A percentile compares a stretch with the other conserved stretches of the same genome.
These are phyloP conservation scores for Drosophila monieri DNA, from an alignment of 2,888 invertebrate species.

Conservation along the genomic window DNA sequence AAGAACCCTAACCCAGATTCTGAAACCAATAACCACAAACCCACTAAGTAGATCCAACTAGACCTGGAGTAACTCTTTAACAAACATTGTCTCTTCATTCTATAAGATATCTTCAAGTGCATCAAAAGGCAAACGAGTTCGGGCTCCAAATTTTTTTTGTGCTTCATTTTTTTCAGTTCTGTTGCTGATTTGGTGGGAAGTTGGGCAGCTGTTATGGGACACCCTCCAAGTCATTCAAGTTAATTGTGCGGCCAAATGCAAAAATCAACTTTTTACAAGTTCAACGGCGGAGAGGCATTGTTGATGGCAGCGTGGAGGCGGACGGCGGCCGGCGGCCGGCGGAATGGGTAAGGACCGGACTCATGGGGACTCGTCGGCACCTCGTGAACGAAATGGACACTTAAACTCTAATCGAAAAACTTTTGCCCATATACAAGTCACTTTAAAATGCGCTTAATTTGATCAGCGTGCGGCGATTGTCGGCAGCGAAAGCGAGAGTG, in stretches of 20 bases:
- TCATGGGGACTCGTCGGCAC: conserved; percentile 60
- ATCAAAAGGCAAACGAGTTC: conserved; percentile 28
- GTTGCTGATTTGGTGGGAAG: conserved; percentile 53
- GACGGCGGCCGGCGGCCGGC: background rate
- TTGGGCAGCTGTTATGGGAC: conserved; percentile 63
- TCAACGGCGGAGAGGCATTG: conserved; percentile 34
- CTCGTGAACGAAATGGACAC: conserved; percentile 75
- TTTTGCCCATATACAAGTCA: conserved; percentile 77
- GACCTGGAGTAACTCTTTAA: no score
- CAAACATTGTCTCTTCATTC: no score
- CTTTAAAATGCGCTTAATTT: conserved; percentile 78
- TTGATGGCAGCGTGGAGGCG: background rate
- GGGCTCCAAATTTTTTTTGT: conserved; percentile 14
- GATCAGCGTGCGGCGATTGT: conserved; percentile 76
- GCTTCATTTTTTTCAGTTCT: conserved; percentile 27
- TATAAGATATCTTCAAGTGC: background rate
- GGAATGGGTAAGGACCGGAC: background rate
- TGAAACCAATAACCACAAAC: no score
- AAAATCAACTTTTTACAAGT: conserved; percentile 73
- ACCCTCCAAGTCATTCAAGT: conserved; percentile 64
- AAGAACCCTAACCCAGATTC: no score
- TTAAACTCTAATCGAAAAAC: conserved; percentile 79
- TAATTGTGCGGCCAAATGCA: conserved; percentile 77
- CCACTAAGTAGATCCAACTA: no score
- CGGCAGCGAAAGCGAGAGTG: conserved; percentile 32